Base-by-base conservation (phyloP, 2,113 vertebrate species). In the Zonotrichia leucophrys region DNA sequence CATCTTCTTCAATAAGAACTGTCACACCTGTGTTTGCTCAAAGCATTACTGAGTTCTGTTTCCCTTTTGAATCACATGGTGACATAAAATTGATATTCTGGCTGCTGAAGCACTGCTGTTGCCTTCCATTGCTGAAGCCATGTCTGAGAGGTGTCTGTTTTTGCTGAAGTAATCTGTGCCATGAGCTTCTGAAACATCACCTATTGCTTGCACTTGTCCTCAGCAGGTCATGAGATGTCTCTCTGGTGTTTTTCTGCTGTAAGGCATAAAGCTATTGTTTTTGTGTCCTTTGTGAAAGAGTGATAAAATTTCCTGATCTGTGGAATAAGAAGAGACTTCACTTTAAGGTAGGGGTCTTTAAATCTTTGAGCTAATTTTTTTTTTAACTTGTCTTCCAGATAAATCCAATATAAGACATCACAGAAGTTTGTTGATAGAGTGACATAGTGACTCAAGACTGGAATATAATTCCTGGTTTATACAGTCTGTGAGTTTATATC, bases 51-150 rank as follows among this genome's bases (percentile, higher is more conserved):
- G 46, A 90, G 15, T 56, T 85, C 47, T 80, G 83, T 78, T 85
- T 93, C 81, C 52, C 59, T 80, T 87, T 95, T 90, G 78, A 97
- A 87, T 94, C 63, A 83, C 1, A 0, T 1, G 0, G 76, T 94
- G 79, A 87, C 14, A 19, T 83, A 28, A 94, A 83, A 31, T 86
- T 80, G 39, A 94, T 93, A 33, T 41, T 93, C 30, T 93, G 41
- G 18, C 86, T 96, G 58, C 90, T 77, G 31, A 89, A 79, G n/a
- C 64, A 44, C 52, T 92, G 92, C 23, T 79, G 63, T 53, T 37
- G 41, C 55, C 83, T 83, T 63, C 86, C 52, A 6, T 90, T 90
- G 25, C 94, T 95, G 70, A 92, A 96, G 28, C 74, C 77, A 12
- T 52, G 53, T 5, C 2, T 35, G 15, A 60, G 89, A 22, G 63